A percentile compares a stretch with the other conserved stretches of the same genome.
Evolutionary conservation across 1,140 invertebrate genomes (phyloP).

Genomic region (Oedothorax gibbosus): DNA sequence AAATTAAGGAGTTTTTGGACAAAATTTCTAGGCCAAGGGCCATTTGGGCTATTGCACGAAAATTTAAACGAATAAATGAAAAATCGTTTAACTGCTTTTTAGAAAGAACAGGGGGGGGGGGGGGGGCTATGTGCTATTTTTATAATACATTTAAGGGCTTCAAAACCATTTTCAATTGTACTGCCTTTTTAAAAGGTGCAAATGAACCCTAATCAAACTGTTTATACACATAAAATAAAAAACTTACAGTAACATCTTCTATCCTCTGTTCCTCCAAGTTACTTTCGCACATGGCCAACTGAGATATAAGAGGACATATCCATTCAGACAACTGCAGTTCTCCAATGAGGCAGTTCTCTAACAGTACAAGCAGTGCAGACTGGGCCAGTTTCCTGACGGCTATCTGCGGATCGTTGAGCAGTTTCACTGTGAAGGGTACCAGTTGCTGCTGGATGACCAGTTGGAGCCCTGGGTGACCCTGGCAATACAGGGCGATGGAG

Average conservation of each 20-base stretch:
- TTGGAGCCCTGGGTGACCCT: slow-evolving; percentile 70
- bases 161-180: too few species aligned
- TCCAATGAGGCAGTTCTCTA: slow-evolving; percentile 75
- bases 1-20: too few species aligned
- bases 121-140: too few species aligned
- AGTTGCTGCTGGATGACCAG: slow-evolving; percentile 71
- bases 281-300: slow-evolving; percentile 67
- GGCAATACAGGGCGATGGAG: slow-evolving; percentile 75
- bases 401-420: slow-evolving; percentile 74
- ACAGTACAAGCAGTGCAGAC: slow-evolving; percentile 73
- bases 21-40: too few species aligned
- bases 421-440: slow-evolving; percentile 74
- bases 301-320: slow-evolving; percentile 74
- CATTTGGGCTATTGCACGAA: too few species aligned
- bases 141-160: too few species aligned
- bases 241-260: slow-evolving; percentile 72
- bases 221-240: background rate
- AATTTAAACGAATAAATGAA: too few species aligned
- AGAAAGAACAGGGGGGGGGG: too few species aligned
- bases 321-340: slow-evolving; percentile 73
- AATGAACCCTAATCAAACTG: background rate
- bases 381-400: slow-evolving; percentile 77
- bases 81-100: too few species aligned
- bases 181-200: too few species aligned
- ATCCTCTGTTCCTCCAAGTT: slow-evolving; percentile 72